Percentiles rank a stretch among this genome's conserved stretches.
These are phyloP conservation scores for Galeopterus variegatus DNA, from an alignment of 2,113 vertebrate species.

Conservation along the genomic window DNA sequence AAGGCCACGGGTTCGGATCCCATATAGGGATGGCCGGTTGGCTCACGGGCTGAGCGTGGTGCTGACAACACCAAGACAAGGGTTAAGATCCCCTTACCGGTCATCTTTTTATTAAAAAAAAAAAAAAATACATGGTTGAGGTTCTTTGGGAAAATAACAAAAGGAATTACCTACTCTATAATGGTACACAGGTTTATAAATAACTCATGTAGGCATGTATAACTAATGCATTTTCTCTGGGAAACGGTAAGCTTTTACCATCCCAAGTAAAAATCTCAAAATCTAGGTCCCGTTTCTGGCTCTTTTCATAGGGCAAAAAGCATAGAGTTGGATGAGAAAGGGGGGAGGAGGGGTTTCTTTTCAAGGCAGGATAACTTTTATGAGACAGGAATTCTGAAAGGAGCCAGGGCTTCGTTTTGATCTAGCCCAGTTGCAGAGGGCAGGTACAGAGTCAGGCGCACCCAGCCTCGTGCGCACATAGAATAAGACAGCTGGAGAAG, in stretches of 20 bases:
- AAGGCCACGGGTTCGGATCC: no score
- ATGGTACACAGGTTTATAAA: not conserved
- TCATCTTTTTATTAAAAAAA: no score
- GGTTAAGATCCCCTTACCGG: no score
- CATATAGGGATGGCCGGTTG: no score
- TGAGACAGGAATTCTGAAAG: conserved; percentile 9
- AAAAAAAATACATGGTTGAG: not conserved
- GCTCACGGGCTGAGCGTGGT: no score
- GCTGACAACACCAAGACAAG: no score
- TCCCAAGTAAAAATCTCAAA: conserved; percentile 38
- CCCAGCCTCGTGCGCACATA: not conserved
- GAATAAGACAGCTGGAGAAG: not conserved
- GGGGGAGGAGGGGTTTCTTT: not conserved
- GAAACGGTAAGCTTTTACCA: not conserved
- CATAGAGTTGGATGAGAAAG: not conserved
- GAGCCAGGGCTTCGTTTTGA: not conserved
- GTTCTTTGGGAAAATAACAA: conserved; percentile 42
- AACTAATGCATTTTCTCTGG: not conserved
- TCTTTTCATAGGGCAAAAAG: conserved; percentile 1
- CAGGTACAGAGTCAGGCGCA: not conserved
- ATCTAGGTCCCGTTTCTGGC: not conserved
- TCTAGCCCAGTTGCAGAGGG: not conserved
- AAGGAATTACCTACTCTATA: not conserved
- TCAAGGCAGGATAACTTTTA: not conserved
- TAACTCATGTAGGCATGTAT: not conserved